These are phyloP conservation scores for Oophaga sylvatica DNA, from an alignment of 2,797 vertebrate genomes.

Conservation along the genomic window DNA sequence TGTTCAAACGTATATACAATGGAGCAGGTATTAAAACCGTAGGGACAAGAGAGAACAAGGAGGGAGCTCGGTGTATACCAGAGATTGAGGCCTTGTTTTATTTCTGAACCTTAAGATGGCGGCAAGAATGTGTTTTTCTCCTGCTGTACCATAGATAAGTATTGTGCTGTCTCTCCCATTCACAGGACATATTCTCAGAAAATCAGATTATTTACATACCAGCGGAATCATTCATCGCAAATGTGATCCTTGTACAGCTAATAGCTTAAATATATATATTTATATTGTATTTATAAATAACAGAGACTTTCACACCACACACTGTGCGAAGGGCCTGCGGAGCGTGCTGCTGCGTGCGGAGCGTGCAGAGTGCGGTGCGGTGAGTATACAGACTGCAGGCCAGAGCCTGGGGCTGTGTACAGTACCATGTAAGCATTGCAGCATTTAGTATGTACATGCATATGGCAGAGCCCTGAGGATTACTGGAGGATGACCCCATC, in stretches of 20 bases:
- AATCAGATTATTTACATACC: constrained; percentile 59
- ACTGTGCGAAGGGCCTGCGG: constrained; percentile 46
- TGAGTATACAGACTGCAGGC: constrained; percentile 31
- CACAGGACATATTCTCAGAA: constrained; percentile 55
- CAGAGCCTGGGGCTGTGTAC: constrained; percentile 24
- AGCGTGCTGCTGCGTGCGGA: constrained; percentile 35
- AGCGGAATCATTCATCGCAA: constrained; percentile 56
- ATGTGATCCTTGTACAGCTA: constrained; percentile 55
- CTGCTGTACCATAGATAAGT: constrained; percentile 39
- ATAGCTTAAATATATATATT: constrained; percentile 62
- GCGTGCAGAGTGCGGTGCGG: constrained; percentile 20
- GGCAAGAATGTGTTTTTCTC: constrained; percentile 33
- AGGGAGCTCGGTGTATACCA: neutral
- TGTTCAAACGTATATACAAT: constrained; percentile 48
- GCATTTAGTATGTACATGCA: constrained; percentile 11
- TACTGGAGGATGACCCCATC: neutral
- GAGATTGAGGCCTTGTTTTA: constrained; percentile 30
- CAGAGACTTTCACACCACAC: constrained; percentile 60
- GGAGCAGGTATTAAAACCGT: constrained; percentile 38
- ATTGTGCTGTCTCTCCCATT: constrained; percentile 61
- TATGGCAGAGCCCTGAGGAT: neutral
- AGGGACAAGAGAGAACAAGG: constrained; percentile 24
- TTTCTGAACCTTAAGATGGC: constrained; percentile 28
- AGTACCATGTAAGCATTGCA: constrained; percentile 28
- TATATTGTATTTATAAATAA: constrained; percentile 62